A percentile compares a stretch with the other conserved stretches of the same genome.
Evolutionary conservation across 2,113 vertebrate genomes (phyloP).

Genomic region (Halcyon senegalensis): DNA sequence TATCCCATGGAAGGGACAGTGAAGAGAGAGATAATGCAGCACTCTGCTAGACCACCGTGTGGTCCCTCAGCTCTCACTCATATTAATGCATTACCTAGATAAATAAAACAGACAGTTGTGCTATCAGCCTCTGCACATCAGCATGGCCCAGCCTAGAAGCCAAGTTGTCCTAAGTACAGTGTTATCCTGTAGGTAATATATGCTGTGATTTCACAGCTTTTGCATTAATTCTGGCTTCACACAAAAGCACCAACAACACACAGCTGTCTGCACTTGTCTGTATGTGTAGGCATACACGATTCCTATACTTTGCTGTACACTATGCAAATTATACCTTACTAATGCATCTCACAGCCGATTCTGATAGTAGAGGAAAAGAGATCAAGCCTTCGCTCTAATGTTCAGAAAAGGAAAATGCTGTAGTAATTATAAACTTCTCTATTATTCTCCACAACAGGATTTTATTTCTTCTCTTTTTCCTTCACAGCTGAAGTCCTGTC

Average conservation of each 20-base stretch:
- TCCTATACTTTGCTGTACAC: neutral
- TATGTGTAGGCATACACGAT: rapidly evolving
- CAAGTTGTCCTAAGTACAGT: rapidly evolving
- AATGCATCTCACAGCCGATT: neutral
- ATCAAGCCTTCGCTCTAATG: neutral
- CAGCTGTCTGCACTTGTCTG: neutral
- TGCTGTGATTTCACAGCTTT: neutral
- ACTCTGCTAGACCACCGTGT: rapidly evolving
- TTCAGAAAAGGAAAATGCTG: neutral
- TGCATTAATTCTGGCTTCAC: neutral
- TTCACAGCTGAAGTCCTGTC: neutral
- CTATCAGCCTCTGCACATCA: neutral
- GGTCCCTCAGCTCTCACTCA: neutral
- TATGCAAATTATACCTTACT: neutral
- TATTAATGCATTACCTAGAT: rapidly evolving
- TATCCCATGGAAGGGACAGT: neutral
- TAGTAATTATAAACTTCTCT: neutral
- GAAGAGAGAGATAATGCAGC: rapidly evolving
- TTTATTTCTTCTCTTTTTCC: neutral
- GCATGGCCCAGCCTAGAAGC: neutral
- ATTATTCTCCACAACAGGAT: neutral
- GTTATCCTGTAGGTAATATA: neutral
- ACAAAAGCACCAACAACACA: neutral
- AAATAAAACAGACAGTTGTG: neutral
- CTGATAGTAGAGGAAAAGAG: neutral